These are phyloP conservation scores for Ceratina australensis DNA, from an alignment of 1,140 invertebrate genomes.

Conservation along the genomic window DNA sequence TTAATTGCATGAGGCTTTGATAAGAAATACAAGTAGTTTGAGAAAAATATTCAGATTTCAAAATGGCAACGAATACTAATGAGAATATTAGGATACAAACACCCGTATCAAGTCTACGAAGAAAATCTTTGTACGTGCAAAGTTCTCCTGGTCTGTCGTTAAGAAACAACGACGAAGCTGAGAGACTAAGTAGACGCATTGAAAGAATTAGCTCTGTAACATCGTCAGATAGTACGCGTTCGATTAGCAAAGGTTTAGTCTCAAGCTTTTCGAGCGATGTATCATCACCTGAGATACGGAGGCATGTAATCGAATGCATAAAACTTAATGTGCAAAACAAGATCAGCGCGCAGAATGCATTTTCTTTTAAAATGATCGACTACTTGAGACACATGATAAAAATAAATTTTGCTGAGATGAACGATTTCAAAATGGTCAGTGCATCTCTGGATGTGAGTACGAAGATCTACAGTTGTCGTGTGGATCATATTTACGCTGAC, in stretches of 20 bases:
- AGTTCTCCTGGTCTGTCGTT: conserved; percentile 26
- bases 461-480: conserved; percentile 90
- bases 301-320: conserved; percentile 82
- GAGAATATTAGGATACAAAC: neutral
- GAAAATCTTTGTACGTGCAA: neutral
- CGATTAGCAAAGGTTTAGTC: conserved; percentile 57
- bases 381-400: conserved; percentile 87
- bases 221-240: conserved; percentile 13
- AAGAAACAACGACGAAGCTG: conserved; percentile 75
- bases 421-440: conserved; percentile 88
- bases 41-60: conserved; percentile 6
- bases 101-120: neutral
- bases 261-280: conserved; percentile 67
- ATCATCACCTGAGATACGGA: conserved; percentile 74
- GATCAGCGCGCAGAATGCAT: conserved; percentile 92
- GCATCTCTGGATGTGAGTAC: conserved; percentile 90
- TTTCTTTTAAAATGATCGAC: conserved; percentile 90
- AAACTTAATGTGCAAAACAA: conserved; percentile 85
- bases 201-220: conserved; percentile 37
- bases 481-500: conserved; percentile 89
- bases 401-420: conserved; percentile 83
- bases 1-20: neutral
- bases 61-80: conserved; percentile 6
- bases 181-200: conserved; percentile 62
- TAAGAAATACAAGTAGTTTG: neutral